Conservation (phyloP, 2,113 vertebrate species). For the Albula goreensis region DNA sequence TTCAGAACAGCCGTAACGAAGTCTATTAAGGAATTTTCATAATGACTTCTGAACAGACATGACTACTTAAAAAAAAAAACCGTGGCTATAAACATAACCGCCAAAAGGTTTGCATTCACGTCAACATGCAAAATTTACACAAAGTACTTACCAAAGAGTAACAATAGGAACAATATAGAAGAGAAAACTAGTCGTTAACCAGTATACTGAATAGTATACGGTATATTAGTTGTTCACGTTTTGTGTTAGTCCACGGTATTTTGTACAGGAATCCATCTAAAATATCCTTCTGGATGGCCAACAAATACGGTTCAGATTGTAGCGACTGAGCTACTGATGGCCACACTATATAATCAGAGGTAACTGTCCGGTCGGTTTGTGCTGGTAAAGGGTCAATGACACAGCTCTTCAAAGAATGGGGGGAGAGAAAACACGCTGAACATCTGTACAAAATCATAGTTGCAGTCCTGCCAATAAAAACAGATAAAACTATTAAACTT, state of each 20-base stretch:
- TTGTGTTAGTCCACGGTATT: background rate
- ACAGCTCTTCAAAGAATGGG: slow-evolving; percentile 23
- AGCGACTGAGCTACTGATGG: slow-evolving; percentile 25
- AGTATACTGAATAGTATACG: background rate
- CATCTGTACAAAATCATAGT: background rate
- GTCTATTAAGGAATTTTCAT: background rate
- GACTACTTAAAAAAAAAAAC: background rate
- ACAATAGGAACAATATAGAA: background rate
- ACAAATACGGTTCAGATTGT: background rate
- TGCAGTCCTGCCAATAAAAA: too few relatives aligned
- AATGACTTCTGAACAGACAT: background rate
- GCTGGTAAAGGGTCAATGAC: slow-evolving; percentile 45
- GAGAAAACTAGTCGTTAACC: background rate
- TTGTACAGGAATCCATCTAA: background rate
- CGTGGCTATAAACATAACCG: too few relatives aligned
- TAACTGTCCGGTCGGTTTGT: slow-evolving; percentile 62
- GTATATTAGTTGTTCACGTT: background rate
- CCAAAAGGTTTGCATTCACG: background rate
- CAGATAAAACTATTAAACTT: too few relatives aligned
- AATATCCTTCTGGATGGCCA: background rate
- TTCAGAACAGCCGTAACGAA: background rate
- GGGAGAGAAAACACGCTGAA: background rate
- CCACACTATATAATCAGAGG: slow-evolving; percentile 53
- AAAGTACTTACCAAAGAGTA: background rate
- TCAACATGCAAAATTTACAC: background rate